Conservation (phyloP, 1,140 invertebrate species). For the Ericerus pela region DNA sequence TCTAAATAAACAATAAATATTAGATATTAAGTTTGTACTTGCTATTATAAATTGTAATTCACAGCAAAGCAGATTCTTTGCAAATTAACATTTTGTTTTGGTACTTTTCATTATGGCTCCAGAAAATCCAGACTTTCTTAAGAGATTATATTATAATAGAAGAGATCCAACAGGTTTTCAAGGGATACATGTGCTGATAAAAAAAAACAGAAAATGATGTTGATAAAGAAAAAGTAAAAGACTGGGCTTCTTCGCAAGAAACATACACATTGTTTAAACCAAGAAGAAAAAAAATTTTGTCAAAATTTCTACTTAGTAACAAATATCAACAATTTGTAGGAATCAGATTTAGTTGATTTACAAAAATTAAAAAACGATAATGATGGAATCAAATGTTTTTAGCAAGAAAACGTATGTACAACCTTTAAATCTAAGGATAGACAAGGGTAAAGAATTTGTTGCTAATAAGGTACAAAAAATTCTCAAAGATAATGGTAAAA, state of each 20-base stretch:
- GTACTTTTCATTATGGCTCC: not conserved
- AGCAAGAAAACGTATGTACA: constrained; percentile 29
- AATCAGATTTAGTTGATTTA: constrained; percentile 30
- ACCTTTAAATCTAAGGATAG: constrained; percentile 24
- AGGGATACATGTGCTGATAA: not conserved
- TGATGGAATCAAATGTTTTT: constrained; percentile 26
- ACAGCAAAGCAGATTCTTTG: not conserved
- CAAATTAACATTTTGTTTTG: not conserved
- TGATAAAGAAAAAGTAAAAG: constrained; percentile 7
- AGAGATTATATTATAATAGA: not conserved
- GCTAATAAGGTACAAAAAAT: constrained; percentile 20
- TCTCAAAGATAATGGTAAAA: constrained; percentile 24
- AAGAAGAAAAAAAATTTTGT: constrained; percentile 21
- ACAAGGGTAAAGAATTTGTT: constrained; percentile 26
- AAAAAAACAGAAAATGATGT: not conserved
- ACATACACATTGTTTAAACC: constrained; percentile 24
- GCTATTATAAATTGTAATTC: too few relatives aligned
- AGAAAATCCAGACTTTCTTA: not conserved
- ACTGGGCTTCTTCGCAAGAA: constrained; percentile 21
- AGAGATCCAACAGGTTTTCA: not conserved
- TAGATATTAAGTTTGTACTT: too few relatives aligned
- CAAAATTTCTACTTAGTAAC: constrained; percentile 18
- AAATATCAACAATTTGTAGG: constrained; percentile 29
- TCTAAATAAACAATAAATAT: too few relatives aligned
- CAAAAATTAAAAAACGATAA: constrained; percentile 25